A percentile compares a stretch with the other conserved stretches of the same genome.
phyloP scores from a whole-genome alignment of 2,888 invertebrate genomes.

The Aethes cnicana region DNA sequence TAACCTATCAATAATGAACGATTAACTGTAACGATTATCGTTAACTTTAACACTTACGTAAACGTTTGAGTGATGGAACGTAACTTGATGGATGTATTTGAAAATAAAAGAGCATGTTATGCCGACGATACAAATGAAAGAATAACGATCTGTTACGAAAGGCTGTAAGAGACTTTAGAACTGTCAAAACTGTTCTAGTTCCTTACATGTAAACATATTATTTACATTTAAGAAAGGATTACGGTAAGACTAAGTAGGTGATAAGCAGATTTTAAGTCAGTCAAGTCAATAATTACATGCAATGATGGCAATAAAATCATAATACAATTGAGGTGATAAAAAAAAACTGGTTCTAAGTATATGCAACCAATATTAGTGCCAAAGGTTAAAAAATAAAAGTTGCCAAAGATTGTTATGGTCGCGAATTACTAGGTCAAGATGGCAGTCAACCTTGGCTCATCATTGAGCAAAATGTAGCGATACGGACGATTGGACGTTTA shows the following conservation, averaged over 20 bases:
- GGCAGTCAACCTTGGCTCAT: conserved; percentile 26
- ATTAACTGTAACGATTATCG: conserved; percentile 36
- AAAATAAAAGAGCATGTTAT: conserved; percentile 31
- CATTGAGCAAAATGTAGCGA: conserved; percentile 7
- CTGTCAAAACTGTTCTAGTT: conserved; percentile 29
- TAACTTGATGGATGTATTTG: conserved; percentile 27
- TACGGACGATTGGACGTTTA: conserved; percentile 5
- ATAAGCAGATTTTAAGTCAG: too few relatives aligned
- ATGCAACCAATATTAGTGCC: conserved; percentile 17
- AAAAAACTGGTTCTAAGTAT: conserved; percentile 5
- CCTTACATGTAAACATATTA: conserved; percentile 9
- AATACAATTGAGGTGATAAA: conserved; percentile 5
- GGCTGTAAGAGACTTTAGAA: conserved; percentile 22
- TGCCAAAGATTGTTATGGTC: conserved; percentile 23
- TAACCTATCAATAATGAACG: conserved; percentile 26
- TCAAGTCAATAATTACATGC: neutral
- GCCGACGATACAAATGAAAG: conserved; percentile 30
- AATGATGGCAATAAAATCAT: neutral
- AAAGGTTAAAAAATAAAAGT: conserved; percentile 21
- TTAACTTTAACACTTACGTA: conserved; percentile 33
- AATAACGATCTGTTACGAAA: conserved; percentile 30
- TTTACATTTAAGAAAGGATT: neutral
- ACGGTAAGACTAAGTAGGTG: neutral
- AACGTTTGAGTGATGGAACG: conserved; percentile 29
- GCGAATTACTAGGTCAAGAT: conserved; percentile 26